Conservation (phyloP, 2,113 vertebrate species). For the Aegithalos caudatus region DNA sequence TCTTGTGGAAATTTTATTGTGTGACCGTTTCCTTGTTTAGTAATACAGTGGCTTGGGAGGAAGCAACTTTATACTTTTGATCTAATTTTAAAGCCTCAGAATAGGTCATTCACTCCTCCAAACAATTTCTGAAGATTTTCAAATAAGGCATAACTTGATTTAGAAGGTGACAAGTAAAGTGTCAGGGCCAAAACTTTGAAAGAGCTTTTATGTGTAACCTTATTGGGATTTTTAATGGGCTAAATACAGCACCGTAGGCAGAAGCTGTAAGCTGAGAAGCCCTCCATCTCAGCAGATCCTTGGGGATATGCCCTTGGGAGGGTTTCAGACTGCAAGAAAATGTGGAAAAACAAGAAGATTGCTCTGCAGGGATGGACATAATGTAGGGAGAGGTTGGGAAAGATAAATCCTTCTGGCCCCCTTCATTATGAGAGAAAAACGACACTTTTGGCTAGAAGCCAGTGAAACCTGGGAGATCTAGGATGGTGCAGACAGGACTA, state of each 20-base stretch:
- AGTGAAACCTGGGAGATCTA: slow-evolving; percentile 64
- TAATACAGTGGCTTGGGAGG: slow-evolving; percentile 42
- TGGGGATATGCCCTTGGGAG: slow-evolving; percentile 66
- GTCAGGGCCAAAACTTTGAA: slow-evolving; percentile 49
- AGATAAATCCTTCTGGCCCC: slow-evolving; percentile 68
- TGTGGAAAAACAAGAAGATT: slow-evolving; percentile 78
- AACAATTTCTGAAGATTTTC: slow-evolving; percentile 62
- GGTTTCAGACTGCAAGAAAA: slow-evolving; percentile 72
- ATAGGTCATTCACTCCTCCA: slow-evolving; percentile 11
- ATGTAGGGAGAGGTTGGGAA: slow-evolving; percentile 63
- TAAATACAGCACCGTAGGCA: slow-evolving; percentile 43
- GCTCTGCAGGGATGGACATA: slow-evolving; percentile 66
- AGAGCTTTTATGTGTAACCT: slow-evolving; percentile 49
- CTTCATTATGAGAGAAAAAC: slow-evolving; percentile 73
- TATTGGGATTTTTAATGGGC: slow-evolving; percentile 61
- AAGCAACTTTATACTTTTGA: slow-evolving; percentile 57
- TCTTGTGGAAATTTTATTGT: slow-evolving; percentile 53
- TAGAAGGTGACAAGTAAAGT: slow-evolving; percentile 13
- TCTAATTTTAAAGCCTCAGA: slow-evolving; percentile 49
- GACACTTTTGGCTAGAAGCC: slow-evolving; percentile 72
- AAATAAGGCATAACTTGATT: slow-evolving; percentile 45
- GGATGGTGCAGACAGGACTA: slow-evolving; percentile 71
- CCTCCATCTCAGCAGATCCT: slow-evolving; percentile 56
- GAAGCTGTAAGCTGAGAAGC: slow-evolving; percentile 59
- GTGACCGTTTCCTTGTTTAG: slow-evolving; percentile 50